Evolutionary conservation across 2,888 invertebrate genomes (phyloP).

Genomic region (Hyposoter dolosus): DNA sequence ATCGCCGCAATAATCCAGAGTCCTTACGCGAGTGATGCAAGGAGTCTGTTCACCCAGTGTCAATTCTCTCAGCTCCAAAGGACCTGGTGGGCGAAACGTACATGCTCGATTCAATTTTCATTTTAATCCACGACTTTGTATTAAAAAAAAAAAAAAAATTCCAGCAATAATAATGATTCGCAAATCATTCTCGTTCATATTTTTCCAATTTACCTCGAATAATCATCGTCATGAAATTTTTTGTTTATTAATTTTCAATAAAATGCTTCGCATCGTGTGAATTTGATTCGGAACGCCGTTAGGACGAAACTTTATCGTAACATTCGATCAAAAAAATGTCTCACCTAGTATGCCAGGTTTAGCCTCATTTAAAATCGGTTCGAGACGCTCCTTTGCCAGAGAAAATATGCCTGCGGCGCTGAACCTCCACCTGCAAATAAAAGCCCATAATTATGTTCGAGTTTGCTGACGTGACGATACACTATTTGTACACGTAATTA

Average conservation of each 20-base stretch:
- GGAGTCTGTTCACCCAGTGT: constrained; percentile 84
- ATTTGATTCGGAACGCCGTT: background rate
- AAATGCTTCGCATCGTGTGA: background rate
- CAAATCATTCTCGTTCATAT: background rate
- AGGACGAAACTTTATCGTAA: background rate
- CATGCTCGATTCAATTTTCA: background rate
- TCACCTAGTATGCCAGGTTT: constrained; percentile 86
- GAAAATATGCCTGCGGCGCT: constrained; percentile 85
- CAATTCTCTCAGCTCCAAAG: constrained; percentile 84
- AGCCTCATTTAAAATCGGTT: constrained; percentile 85
- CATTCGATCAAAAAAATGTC: constrained; percentile 33
- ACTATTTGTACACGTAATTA: background rate
- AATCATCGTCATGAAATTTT: background rate
- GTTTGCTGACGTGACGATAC: constrained; percentile 18
- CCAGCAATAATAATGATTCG: too few species aligned
- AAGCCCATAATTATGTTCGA: constrained; percentile 51
- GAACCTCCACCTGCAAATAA: constrained; percentile 81
- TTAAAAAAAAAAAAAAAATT: background rate
- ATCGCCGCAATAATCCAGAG: constrained; percentile 78
- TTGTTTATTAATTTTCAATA: background rate
- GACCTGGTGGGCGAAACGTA: constrained; percentile 78
- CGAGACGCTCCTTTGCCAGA: constrained; percentile 85
- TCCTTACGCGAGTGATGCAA: constrained; percentile 81
- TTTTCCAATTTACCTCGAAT: background rate
- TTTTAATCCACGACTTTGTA: background rate